Evolutionary conservation across 2,113 vertebrate species (phyloP), one percentile per base, ranked within the genome.

Genomic region (Brachypodius melanocephalos): DNA sequence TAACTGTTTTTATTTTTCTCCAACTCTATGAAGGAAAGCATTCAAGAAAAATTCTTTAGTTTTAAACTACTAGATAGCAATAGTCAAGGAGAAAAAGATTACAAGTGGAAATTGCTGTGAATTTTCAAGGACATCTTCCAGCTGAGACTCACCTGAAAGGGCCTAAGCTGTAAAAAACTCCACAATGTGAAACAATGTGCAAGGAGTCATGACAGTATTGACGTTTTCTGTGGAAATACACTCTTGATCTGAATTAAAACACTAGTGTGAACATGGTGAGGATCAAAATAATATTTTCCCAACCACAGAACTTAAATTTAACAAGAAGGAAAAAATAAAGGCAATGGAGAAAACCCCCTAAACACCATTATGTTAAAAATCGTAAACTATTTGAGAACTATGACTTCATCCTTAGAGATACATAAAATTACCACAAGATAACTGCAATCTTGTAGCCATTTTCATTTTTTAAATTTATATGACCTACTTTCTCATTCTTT

Each of bases 341-440:
- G 8, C 4, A 45, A 38, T 28, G 6, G 42, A 76, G 48, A 73
- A 43, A 63, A 25, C 5, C 1, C 1, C 1, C 4, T 6, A 58
- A 77, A 55, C 3, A 59, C 6, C 16, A 38, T 42, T 34, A 43
- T 43, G 4, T 18, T 76, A 73, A 87, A 67, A 42, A 49, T 7
- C 4, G 3, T 25, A 88, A 66, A 45, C 63, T 19, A 38, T 34
- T 36, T 79, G 49, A 42, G 42, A 79, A 42, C 8, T 21, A 7
- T 5, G 6, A 12, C 21, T 49, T 83, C 22, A 59, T 25, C 2
- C 38, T 83, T 48, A 76, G 20, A 71, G 48, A 80, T 19, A 55
- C 71, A 87, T 45, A 62, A 19, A 73, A 28, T 55, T 43, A 68
- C 19, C 18, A 36, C 20, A 38, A 55, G 22, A 59, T 46, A 85